Evolutionary conservation across 2,797 vertebrate species (phyloP).

Genomic region (Dromococcyx pavoninus): DNA sequence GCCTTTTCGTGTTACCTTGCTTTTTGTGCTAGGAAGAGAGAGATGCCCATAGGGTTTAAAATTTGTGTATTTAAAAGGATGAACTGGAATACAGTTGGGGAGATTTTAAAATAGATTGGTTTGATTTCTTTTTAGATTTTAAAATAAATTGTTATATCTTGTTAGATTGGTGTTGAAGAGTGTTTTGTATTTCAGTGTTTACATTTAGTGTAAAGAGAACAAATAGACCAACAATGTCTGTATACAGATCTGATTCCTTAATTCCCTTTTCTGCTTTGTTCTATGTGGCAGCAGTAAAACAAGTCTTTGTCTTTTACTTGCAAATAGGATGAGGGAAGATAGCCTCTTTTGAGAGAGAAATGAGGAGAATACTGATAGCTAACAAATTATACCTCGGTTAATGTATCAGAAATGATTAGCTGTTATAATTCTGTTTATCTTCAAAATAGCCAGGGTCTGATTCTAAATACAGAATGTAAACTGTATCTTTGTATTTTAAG

Average conservation of each 20-base stretch:
- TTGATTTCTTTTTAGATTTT: neutral
- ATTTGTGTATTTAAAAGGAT: neutral
- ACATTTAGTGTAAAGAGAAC: neutral
- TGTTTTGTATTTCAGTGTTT: neutral
- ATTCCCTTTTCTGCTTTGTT: neutral
- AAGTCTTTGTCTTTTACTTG: neutral
- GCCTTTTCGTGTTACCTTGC: neutral
- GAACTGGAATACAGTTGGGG: neutral
- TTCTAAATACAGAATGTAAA: neutral
- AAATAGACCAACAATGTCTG: neutral
- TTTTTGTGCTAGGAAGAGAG: neutral
- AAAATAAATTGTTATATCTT: neutral
- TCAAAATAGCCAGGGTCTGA: neutral
- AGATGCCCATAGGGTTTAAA: neutral
- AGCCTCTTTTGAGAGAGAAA: neutral
- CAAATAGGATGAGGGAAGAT: neutral
- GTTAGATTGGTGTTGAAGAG: neutral
- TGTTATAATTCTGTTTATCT: neutral
- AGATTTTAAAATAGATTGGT: neutral
- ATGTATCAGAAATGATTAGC: neutral
- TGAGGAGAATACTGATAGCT: neutral
- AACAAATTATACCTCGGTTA: neutral
- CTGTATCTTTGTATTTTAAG: conserved; percentile 69
- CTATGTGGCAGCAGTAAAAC: neutral
- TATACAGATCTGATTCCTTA: neutral